Evolutionary conservation across 2,888 invertebrate genomes (phyloP), one percentile per base, ranked within the genome.

Genomic region (Cybosia mesomella): DNA sequence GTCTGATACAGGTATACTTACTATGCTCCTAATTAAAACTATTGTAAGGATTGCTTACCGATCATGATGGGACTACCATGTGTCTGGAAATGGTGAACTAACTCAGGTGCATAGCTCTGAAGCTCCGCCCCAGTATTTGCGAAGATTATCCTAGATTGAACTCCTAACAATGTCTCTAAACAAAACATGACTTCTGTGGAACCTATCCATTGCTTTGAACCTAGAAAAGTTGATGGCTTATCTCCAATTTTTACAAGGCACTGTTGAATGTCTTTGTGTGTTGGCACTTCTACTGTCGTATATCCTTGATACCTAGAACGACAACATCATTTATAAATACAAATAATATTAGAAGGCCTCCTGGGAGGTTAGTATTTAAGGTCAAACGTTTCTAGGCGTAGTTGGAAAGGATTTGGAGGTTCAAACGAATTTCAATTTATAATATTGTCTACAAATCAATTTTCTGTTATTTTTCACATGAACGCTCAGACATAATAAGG

Each of bases 1-100:
- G 13, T 21, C 15, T 54, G 10, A 3, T 21, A 21, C 22, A 22
- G 43, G 43, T 43, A 13, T 43, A 43, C 36, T 13, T 36, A 7
- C 7, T 43, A 18, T 18, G 43, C 18, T 43, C 18, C 43, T 43
- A 58, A 32, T 32, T 7, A 58, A 24, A 2, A 32, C 3, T 21
- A 49, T 24, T 39, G 21, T 10, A 39, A 13, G 1, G 10, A 15
- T 55, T 34, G 54, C 90, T 92, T 91, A 97, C 99, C 99, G 82
- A 99, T 99, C 99, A 99, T 99, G 70, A 99, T 96, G 28, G 99
- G 99, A 36, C 98, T 98, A 64, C 99, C 99, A 84, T 98, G 97
- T 58, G 96, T 97, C 82, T 97, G 96, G 89, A 99, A 99, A 95
- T 99, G 99, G 87, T 97, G 96, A 3, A 97, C 95, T 74, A 99